Percentiles rank a stretch among this genome's conserved stretches.
Conservation (phyloP, 2,888 invertebrate species). For the Papilio protenor region DNA sequence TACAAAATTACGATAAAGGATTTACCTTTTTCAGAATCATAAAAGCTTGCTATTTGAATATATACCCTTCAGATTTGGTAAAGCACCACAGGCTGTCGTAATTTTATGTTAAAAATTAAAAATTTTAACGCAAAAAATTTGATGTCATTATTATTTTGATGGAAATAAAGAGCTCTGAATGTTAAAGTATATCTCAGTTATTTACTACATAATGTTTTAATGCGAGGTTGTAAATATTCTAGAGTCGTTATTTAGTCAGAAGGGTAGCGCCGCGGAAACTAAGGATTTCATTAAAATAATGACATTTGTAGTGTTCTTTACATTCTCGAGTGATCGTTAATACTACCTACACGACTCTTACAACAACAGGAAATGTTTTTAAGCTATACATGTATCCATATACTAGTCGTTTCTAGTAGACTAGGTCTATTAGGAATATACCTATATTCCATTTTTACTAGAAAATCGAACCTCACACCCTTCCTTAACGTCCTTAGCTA, state of each 20-base stretch:
- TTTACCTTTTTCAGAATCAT: background rate
- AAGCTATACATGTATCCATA: background rate
- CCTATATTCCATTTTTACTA: background rate
- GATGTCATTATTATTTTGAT: conserved; percentile 3
- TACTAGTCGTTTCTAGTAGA: background rate
- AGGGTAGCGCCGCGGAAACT: conserved; percentile 23
- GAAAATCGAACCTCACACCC: too few species aligned
- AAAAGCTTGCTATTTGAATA: background rate
- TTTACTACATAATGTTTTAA: conserved; percentile 20
- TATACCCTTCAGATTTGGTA: background rate
- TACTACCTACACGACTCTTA: conserved; percentile 2
- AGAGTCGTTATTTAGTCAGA: conserved; percentile 5
- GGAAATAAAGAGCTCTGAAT: conserved; percentile 10
- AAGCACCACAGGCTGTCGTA: background rate
- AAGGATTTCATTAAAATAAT: conserved; percentile 60
- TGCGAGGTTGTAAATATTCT: conserved; percentile 25
- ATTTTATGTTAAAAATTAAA: conserved; percentile 1
- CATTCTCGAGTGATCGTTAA: conserved; percentile 40
- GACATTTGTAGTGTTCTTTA: conserved; percentile 53
- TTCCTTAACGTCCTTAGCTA: too few species aligned
- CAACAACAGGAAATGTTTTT: background rate
- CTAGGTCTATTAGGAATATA: background rate
- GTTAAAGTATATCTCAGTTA: conserved; percentile 12
- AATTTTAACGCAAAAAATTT: background rate
- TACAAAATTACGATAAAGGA: too few species aligned